Conservation (phyloP, 2,113 vertebrate genomes). For the Eulacestoma nigropectus region DNA sequence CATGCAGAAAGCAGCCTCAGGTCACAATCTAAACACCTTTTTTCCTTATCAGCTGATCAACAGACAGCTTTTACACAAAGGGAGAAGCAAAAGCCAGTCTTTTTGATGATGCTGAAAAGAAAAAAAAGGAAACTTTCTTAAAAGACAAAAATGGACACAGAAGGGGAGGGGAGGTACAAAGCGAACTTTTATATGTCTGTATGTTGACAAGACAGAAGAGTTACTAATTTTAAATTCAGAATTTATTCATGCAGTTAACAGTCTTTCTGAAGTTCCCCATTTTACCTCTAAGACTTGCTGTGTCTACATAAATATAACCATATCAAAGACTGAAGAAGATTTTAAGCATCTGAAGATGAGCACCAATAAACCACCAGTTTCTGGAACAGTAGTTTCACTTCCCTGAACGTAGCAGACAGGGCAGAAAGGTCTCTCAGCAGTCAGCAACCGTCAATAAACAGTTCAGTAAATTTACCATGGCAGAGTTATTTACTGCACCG, state of each 20-base stretch:
- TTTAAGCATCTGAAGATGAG: background rate
- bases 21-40: background rate
- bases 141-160: background rate
- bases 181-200: background rate
- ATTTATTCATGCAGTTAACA: constrained; percentile 12
- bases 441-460: background rate
- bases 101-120: background rate
- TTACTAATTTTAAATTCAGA: constrained; percentile 20
- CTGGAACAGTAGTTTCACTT: background rate
- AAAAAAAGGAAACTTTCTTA: background rate
- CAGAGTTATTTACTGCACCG: background rate
- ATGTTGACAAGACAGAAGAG: background rate
- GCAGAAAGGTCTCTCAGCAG: background rate
- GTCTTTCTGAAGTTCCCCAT: background rate
- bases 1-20: background rate
- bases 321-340: background rate
- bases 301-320: background rate
- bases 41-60: background rate
- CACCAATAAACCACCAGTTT: background rate
- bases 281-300: background rate
- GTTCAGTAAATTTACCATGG: background rate
- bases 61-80: background rate
- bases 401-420: background rate
- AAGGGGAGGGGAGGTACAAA: background rate
- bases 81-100: background rate